Percentiles rank a stretch among this genome's conserved stretches.
phyloP scores from a whole-genome alignment of 2,888 invertebrate genomes.

The Cryptocheilus praepositus region DNA sequence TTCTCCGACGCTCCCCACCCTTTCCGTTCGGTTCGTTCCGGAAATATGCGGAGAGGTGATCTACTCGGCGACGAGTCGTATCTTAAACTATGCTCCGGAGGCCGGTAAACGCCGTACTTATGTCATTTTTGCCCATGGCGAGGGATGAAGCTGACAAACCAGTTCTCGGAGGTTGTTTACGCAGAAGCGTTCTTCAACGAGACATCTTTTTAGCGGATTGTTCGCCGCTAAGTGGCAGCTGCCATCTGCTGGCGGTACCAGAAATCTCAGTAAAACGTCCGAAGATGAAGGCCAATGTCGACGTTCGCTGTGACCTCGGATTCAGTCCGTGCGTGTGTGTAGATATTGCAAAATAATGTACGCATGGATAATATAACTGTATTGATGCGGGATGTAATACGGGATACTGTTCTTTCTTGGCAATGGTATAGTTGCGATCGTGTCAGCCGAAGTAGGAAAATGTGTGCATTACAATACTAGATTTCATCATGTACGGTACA shows the following conservation, averaged over 20 bases:
- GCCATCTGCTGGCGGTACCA: conserved; percentile 39
- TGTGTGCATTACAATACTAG: no score
- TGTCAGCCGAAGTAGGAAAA: no score
- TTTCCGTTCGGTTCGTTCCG: background rate
- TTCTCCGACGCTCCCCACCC: background rate
- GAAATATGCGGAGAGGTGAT: background rate
- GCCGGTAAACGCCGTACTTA: conserved; percentile 2
- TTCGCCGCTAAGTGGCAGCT: conserved; percentile 21
- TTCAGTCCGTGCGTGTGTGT: no score
- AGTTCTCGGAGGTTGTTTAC: conserved; percentile 30
- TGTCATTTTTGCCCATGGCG: conserved; percentile 21
- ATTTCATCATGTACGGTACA: no score
- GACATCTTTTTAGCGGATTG: background rate
- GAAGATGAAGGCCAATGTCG: no score
- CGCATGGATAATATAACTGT: no score
- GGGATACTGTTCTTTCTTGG: no score
- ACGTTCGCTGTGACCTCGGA: no score
- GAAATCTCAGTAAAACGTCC: conserved; percentile 59
- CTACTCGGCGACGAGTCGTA: conserved; percentile 1
- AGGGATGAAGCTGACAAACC: conserved; percentile 29
- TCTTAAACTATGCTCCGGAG: background rate
- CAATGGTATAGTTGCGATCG: no score
- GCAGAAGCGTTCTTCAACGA: background rate
- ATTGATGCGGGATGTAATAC: no score
- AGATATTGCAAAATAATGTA: no score